Conservation (phyloP, 2,113 vertebrate genomes). For the Neoarius graeffei region DNA sequence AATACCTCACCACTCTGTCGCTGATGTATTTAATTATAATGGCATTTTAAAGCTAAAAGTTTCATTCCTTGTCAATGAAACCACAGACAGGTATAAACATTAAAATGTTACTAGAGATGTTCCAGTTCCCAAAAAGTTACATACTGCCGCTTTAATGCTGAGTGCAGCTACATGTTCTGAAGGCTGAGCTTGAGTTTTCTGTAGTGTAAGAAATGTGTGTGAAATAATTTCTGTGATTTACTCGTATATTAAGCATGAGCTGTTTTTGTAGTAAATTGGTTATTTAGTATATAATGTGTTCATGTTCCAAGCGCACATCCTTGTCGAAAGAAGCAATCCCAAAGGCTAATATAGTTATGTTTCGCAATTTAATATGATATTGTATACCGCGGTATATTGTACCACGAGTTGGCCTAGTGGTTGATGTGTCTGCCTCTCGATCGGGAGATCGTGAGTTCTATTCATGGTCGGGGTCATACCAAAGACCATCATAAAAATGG, state of each 20-base stretch:
- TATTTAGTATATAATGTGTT: background rate
- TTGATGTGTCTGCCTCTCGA: too few relatives aligned
- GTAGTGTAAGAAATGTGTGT: too few relatives aligned
- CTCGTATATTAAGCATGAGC: background rate
- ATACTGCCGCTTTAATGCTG: background rate
- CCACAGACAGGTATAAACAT: background rate
- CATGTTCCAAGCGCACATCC: background rate
- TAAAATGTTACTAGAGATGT: background rate
- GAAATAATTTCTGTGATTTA: too few relatives aligned
- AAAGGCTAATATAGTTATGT: background rate
- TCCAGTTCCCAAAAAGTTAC: background rate
- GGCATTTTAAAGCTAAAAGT: too few relatives aligned
- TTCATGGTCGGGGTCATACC: too few relatives aligned
- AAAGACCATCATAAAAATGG: too few relatives aligned
- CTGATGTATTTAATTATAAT: background rate
- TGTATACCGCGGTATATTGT: background rate
- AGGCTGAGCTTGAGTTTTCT: too few relatives aligned
- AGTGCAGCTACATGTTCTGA: background rate
- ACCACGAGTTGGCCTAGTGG: too few relatives aligned
- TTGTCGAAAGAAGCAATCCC: background rate
- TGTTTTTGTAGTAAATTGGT: background rate
- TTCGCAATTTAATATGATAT: background rate
- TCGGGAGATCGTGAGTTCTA: too few relatives aligned
- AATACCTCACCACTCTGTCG: too few relatives aligned
- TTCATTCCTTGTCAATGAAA: background rate